Evolutionary conservation across 2,113 vertebrate species (phyloP).

Genomic region (Thalassoma bifasciatum): DNA sequence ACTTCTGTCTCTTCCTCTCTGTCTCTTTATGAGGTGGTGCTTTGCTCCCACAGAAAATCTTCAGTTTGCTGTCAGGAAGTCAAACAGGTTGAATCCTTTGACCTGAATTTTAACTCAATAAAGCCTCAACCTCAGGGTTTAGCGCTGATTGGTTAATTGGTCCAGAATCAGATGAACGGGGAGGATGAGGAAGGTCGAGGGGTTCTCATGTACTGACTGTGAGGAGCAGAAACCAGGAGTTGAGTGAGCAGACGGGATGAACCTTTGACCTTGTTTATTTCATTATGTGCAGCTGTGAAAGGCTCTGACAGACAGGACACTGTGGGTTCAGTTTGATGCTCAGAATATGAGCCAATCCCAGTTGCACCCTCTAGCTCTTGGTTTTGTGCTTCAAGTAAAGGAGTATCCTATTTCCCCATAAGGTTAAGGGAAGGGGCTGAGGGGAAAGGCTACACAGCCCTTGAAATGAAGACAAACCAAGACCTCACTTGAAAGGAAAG

Average conservation of each 20-base stretch:
- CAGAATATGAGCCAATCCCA: too few species aligned
- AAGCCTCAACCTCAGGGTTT: slow-evolving; percentile 64
- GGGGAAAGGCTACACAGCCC: too few species aligned
- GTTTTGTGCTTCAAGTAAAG: too few species aligned
- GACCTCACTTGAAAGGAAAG: too few species aligned
- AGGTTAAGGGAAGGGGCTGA: too few species aligned
- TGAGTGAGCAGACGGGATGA: slow-evolving; percentile 58
- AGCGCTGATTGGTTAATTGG: slow-evolving; percentile 65
- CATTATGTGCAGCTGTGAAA: slow-evolving; percentile 59
- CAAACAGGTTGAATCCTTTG: slow-evolving; percentile 55
- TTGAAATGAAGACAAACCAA: too few species aligned
- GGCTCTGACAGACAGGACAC: background rate
- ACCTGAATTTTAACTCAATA: slow-evolving; percentile 58
- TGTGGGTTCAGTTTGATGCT: too few species aligned
- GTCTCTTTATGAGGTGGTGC: background rate
- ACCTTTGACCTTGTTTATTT: slow-evolving; percentile 47
- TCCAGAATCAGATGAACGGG: slow-evolving; percentile 43
- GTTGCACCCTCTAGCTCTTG: too few species aligned
- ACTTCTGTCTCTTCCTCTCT: too few species aligned
- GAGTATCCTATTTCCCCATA: too few species aligned
- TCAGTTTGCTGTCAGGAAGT: slow-evolving; percentile 13
- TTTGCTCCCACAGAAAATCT: background rate
- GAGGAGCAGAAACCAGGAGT: slow-evolving; percentile 36
- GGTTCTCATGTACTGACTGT: slow-evolving; percentile 68
- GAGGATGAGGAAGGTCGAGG: slow-evolving; percentile 56